These are phyloP conservation scores for Linurgus olivaceus DNA, from an alignment of 2,797 vertebrate genomes.

Conservation along the genomic window DNA sequence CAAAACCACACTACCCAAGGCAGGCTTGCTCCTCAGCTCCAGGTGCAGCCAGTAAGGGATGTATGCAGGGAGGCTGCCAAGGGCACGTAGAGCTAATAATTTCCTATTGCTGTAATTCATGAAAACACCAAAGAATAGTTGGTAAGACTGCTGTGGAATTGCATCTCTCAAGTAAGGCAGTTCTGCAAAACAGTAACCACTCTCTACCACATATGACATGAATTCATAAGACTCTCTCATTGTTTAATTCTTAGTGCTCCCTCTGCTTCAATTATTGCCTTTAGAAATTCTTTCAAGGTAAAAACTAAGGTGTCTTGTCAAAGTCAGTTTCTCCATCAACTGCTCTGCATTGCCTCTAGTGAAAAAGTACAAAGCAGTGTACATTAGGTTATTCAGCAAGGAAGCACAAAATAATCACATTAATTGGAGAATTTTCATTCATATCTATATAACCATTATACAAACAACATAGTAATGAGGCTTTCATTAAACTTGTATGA, in stretches of 20 bases:
- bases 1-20: not conserved
- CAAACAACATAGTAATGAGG: not conserved
- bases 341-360: not conserved
- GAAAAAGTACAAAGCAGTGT: not conserved
- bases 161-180: not conserved
- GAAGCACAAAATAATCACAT: not conserved
- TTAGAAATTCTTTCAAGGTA: not conserved
- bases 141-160: not conserved
- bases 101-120: not conserved
- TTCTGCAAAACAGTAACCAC: not conserved
- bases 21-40: not conserved
- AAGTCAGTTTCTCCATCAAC: not conserved
- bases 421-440: not conserved
- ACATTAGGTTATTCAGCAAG: not conserved
- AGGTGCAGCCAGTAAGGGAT: not conserved
- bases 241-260: not conserved
- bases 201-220: not conserved
- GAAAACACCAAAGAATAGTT: not conserved
- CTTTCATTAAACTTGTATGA: not conserved
- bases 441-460: not conserved
- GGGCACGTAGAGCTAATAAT: not conserved
- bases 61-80: not conserved
- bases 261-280: not conserved
- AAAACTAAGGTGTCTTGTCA: not conserved
- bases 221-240: not conserved